phyloP scores from a whole-genome alignment of 2,888 invertebrate genomes.

The Apocheima hispidaria region DNA sequence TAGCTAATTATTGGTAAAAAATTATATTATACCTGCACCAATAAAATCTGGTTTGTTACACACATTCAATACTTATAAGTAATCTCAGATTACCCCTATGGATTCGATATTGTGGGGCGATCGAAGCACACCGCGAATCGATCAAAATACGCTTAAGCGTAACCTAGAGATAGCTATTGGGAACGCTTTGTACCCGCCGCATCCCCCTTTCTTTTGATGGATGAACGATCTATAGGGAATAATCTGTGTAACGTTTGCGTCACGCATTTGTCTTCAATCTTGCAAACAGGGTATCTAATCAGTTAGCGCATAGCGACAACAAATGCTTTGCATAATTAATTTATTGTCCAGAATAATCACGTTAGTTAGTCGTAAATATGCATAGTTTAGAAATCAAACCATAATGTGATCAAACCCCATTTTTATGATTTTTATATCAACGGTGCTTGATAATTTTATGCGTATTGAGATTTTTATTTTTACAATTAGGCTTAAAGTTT shows the following conservation, averaged over 20 bases:
- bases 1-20: slow-evolving; percentile 8
- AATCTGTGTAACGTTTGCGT: no score
- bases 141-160: no score
- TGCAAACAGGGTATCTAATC: slow-evolving; percentile 68
- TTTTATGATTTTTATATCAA: slow-evolving; percentile 48
- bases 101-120: no score
- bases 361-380: slow-evolving; percentile 30
- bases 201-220: no score
- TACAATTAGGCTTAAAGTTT: slow-evolving; percentile 49
- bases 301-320: slow-evolving; percentile 52
- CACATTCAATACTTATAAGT: no score
- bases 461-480: slow-evolving; percentile 63
- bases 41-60: not conserved
- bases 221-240: no score
- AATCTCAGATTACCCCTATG: no score
- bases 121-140: no score
- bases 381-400: slow-evolving; percentile 13
- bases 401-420: slow-evolving; percentile 38
- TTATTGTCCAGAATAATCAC: not conserved
- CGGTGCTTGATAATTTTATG: slow-evolving; percentile 64
- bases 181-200: not conserved
- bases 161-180: no score
- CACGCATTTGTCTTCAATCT: slow-evolving; percentile 40
- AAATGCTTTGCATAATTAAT: slow-evolving; percentile 41
- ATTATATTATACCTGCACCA: not conserved